Base-by-base conservation (phyloP, 92 coral and sea anemone genomes). In the Plumapathes pennacea region DNA sequence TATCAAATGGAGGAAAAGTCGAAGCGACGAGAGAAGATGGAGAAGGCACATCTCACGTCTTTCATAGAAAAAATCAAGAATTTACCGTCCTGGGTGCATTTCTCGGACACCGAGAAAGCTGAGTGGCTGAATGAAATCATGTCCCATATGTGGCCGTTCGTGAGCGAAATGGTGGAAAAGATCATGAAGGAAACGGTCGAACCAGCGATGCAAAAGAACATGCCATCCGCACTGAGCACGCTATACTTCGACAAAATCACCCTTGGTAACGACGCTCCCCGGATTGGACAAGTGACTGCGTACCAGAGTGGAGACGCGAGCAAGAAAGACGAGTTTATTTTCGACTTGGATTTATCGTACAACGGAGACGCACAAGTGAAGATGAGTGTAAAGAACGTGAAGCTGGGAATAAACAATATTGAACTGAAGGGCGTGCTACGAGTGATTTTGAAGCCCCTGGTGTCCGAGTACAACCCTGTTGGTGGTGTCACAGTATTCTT, bases 101-200 rank as follows among this genome's bases (percentile, higher is more conserved):
- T 83, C 44, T 80, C 95, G 10, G 90, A 89, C 30, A 76, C 76
- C 48, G 97, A 91, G 47, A 91, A 76, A 40, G 97, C 91, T 0
- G 89, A 83, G 21, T 91, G 97, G 97, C 53, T 91, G 48, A 91
- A 91, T 25, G 62, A 82, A 34, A 91, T 91, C 72, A 78, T 91
- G n/a, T 72, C 67, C 42, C 97, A 91, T 26, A 88, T 91, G 96
- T 91, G 97, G 97, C 97, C 97, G 1, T 91, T 72, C 76, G 88
- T 91, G 21, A 91, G 86, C 8, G 97, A 71, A 25, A 88, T 91
- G 97, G 97, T 86, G 0, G 37, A 70, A 69, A 90, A 91, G 37
- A 91, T 91, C 29, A 78, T 91, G 26, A 91, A 91, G 38, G 95
- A 80, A 15, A 83, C 56, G 23, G 97, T 91, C 9, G 97, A 91